phyloP scores from a whole-genome alignment of 2,113 vertebrate genomes.

The Nyctibius bracteatus region DNA sequence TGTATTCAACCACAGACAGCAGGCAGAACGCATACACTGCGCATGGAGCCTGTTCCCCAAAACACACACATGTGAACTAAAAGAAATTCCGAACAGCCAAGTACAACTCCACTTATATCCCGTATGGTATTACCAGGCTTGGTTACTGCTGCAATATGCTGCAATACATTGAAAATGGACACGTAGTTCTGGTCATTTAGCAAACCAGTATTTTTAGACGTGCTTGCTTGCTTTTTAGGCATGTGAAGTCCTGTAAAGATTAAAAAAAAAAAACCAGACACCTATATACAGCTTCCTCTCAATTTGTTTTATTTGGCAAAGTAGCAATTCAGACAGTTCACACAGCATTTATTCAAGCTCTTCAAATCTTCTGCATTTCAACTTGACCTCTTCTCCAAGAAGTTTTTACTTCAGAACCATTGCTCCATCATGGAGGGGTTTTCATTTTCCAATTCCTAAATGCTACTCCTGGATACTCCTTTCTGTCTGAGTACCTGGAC shows the following conservation, averaged over 20 bases:
- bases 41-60: not conserved
- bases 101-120: not conserved
- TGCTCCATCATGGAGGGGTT: not conserved
- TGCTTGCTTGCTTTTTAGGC: not conserved
- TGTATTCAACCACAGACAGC: not conserved
- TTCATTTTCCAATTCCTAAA: not conserved
- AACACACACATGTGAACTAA: not conserved
- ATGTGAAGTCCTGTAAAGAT: not conserved
- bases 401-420: conserved; percentile 48
- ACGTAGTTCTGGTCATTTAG: not conserved
- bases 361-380: conserved; percentile 43
- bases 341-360: conserved; percentile 58
- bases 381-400: conserved; percentile 7
- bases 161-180: not conserved
- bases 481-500: not conserved
- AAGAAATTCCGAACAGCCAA: not conserved
- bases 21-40: not conserved
- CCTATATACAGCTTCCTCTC: conserved; percentile 30
- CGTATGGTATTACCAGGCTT: not conserved
- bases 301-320: conserved; percentile 66
- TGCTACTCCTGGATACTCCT: not conserved
- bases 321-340: conserved; percentile 65
- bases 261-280: not conserved
- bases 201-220: not conserved
- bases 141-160: not conserved